phyloP scores from a whole-genome alignment of 2,113 vertebrate species.

The Polypterus senegalus region DNA sequence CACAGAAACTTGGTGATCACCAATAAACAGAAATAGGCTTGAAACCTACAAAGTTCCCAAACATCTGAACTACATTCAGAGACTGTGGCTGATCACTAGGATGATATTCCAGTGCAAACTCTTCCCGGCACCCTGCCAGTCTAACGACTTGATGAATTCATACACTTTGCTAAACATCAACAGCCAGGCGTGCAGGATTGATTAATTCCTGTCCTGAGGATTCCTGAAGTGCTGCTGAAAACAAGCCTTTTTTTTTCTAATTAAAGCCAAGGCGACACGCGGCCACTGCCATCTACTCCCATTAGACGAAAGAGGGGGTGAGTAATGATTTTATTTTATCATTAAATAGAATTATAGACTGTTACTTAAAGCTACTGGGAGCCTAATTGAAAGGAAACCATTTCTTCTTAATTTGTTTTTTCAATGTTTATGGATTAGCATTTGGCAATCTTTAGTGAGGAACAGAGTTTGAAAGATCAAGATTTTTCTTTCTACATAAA shows the following conservation, averaged over 20 bases:
- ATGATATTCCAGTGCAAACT: too few species aligned
- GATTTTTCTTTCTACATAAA: slow-evolving; percentile 4
- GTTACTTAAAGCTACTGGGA: slow-evolving; percentile 63
- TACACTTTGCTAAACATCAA: slow-evolving; percentile 9
- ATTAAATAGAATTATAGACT: slow-evolving; percentile 75
- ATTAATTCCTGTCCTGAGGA: slow-evolving; percentile 16
- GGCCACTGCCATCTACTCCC: slow-evolving; percentile 10
- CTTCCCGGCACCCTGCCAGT: too few species aligned
- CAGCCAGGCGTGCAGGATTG: slow-evolving; percentile 5
- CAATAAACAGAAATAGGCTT: too few species aligned
- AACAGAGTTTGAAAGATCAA: slow-evolving; percentile 12
- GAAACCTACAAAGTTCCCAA: too few species aligned
- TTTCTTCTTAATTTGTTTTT: slow-evolving; percentile 68
- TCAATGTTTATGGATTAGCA: slow-evolving; percentile 61
- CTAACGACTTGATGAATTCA: slow-evolving; percentile 2
- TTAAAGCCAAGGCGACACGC: slow-evolving; percentile 9
- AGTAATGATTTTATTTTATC: slow-evolving; percentile 55
- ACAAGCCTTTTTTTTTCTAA: slow-evolving; percentile 17
- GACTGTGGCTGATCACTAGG: too few species aligned
- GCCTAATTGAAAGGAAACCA: slow-evolving; percentile 73
- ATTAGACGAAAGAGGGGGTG: slow-evolving; percentile 13
- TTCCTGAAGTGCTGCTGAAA: slow-evolving; percentile 12
- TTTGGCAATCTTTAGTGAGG: slow-evolving; percentile 12
- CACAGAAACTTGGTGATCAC: too few species aligned
- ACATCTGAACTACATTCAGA: too few species aligned